phyloP scores from a whole-genome alignment of 1,140 invertebrate species.

The Planococcus citri region DNA sequence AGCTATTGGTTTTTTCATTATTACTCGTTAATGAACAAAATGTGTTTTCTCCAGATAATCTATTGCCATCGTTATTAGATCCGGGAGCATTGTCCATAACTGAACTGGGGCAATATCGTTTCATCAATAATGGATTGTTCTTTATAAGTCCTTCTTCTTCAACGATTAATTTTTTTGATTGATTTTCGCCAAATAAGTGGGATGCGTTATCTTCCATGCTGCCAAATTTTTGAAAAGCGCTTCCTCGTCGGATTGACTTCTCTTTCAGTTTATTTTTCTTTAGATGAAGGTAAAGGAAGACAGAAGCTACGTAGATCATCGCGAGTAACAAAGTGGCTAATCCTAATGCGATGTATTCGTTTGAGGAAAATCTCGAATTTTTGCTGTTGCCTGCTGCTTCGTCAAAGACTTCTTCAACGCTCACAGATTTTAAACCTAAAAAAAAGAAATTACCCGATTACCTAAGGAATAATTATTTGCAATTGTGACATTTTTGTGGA shows the following conservation, averaged over 20 bases:
- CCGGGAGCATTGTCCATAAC: neutral
- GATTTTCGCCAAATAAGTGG: conserved; percentile 17
- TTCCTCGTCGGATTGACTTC: neutral
- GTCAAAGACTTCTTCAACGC: neutral
- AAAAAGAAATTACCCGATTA: neutral
- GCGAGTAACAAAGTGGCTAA: conserved; percentile 47
- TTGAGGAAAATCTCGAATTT: conserved; percentile 25
- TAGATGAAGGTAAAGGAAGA: conserved; percentile 64
- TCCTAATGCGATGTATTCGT: conserved; percentile 11
- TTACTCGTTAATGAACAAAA: neutral
- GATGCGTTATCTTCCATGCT: neutral
- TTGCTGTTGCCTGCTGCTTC: conserved; percentile 10
- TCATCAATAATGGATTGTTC: conserved; percentile 53
- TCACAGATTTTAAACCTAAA: neutral
- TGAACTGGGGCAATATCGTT: conserved; percentile 23
- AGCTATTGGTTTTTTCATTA: neutral
- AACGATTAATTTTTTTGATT: conserved; percentile 19
- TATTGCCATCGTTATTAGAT: neutral
- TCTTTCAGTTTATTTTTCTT: conserved; percentile 33
- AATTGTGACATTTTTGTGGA: no score
- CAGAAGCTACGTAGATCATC: conserved; percentile 66
- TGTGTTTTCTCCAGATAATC: neutral
- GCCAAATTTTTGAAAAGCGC: conserved; percentile 9
- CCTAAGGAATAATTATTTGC: neutral
- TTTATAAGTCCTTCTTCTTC: conserved; percentile 46